A percentile compares a stretch with the other conserved stretches of the same genome.
Conservation (phyloP, 2,797 vertebrate species). For the Rhynchonycteris naso region DNA sequence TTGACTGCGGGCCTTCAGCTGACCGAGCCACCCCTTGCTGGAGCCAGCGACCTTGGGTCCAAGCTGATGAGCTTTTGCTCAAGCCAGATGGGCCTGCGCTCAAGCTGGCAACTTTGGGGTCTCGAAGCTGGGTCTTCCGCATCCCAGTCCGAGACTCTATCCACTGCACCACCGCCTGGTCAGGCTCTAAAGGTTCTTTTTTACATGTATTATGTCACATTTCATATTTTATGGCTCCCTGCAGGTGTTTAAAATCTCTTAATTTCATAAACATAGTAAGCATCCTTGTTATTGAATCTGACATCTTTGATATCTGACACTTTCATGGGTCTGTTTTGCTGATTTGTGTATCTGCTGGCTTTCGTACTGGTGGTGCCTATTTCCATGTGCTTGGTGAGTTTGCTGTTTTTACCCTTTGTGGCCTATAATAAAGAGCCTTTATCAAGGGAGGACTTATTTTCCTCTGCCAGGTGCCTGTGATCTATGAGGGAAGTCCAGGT, state of each 20-base stretch:
- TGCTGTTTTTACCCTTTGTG: not conserved
- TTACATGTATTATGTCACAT: not conserved
- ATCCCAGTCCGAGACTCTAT: too few species aligned
- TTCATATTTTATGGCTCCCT: not conserved
- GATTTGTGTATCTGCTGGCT: not conserved
- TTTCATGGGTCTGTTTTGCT: not conserved
- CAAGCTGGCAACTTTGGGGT: too few species aligned
- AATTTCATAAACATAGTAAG: not conserved
- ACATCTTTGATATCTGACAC: not conserved
- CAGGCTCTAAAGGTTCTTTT: not conserved
- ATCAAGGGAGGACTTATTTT: not conserved
- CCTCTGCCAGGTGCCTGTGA: not conserved
- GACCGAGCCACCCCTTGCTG: too few species aligned
- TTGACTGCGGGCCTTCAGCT: too few species aligned
- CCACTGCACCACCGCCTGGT: too few species aligned
- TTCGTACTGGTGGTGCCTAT: not conserved
- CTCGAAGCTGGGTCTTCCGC: too few species aligned
- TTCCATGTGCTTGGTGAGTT: not conserved
- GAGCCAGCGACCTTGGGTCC: too few species aligned
- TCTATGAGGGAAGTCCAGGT: not conserved
- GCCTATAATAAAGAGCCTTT: not conserved
- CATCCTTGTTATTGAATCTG: not conserved
- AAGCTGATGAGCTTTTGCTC: too few species aligned
- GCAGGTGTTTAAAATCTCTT: not conserved
- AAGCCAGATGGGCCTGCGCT: too few species aligned